Evolutionary conservation across 2,113 vertebrate species (phyloP).

Genomic region (Gadus chalcogrammus): DNA sequence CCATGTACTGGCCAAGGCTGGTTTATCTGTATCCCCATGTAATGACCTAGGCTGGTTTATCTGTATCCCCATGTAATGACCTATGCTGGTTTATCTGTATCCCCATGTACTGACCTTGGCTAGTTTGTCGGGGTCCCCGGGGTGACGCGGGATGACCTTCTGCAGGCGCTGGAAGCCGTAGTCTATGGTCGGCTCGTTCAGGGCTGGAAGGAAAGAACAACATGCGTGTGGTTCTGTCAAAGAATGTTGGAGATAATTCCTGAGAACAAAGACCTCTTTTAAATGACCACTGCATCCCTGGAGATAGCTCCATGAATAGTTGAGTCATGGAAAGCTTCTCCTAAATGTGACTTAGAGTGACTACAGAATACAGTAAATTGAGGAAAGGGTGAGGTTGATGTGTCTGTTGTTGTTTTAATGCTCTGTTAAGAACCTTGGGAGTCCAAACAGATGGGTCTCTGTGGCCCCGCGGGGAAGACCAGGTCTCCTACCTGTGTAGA

Average conservation of each 20-base stretch:
- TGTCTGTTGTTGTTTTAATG: too few species aligned
- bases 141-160: conserved; percentile 95
- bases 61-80: too few species aligned
- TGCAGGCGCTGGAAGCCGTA: conserved; percentile 98
- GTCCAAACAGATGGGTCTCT: too few species aligned
- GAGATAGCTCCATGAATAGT: not conserved
- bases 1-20: too few species aligned
- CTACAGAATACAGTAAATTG: too few species aligned
- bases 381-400: too few species aligned
- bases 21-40: too few species aligned
- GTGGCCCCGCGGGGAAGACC: too few species aligned
- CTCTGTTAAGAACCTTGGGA: too few species aligned
- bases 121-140: conserved; percentile 93
- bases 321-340: conserved; percentile 18
- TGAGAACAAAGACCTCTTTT: not conserved
- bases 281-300: not conserved
- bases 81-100: conserved; percentile 79
- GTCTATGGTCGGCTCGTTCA: conserved; percentile 98
- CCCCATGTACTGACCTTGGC: conserved; percentile 87
- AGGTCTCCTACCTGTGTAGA: conserved; percentile 87
- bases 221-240: not conserved
- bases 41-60: too few species aligned
- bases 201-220: conserved; percentile 71
- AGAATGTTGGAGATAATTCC: not conserved
- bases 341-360: not conserved